Evolutionary conservation across 2,113 vertebrate species (phyloP), one percentile per base, ranked within the genome.

Genomic region (Pelecanoides urinatrix): DNA sequence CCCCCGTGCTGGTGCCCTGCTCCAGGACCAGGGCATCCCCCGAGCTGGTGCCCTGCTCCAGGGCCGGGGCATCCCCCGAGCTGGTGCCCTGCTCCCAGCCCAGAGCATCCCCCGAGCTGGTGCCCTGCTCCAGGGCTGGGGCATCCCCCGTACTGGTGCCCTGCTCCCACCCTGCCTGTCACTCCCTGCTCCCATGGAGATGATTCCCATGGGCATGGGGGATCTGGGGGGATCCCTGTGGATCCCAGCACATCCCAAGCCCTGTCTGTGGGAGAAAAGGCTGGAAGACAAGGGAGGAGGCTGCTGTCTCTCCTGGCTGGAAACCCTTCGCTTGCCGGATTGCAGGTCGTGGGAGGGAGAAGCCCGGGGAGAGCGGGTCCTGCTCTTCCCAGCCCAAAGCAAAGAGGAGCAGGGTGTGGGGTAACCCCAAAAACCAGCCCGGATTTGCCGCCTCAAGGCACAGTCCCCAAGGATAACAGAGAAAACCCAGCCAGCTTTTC

Each of bases 41-140:
- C 7, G 7, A 22, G 27, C 63, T 66, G 7, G 9, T 27, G 3
- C 13, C 16, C 25, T 30, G 65, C 42, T 19, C 32, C 77, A 32
- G 8, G 8, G 15, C 40, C 66, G 16, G 10, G 4, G 27, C n/a
- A 59, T 29, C 25, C 40, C 61, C 11, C 2, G 1, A 0, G 1
- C 45, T 77, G 32, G 5, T 38, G 4, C 14, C 13, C n/a, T 22
- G 14, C 68, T 52, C 13, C 49, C 10, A 16, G 19, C 9, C 45
- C 20, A 10, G 9, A 10, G 16, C 10, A 67, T 47, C 66, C 44
- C 40, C 13, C 7, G 4, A 22, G 27, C 63, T 66, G 7, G 9
- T 27, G 3, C 13, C 16, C 25, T 12, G 26, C 65, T 72, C 67
- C 38, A 25, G 29, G 7, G 15, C 42, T 14, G 5, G 42, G 4